These are phyloP conservation scores for Myopa tessellatipennis DNA, from an alignment of 2,888 invertebrate species.

Conservation along the genomic window DNA sequence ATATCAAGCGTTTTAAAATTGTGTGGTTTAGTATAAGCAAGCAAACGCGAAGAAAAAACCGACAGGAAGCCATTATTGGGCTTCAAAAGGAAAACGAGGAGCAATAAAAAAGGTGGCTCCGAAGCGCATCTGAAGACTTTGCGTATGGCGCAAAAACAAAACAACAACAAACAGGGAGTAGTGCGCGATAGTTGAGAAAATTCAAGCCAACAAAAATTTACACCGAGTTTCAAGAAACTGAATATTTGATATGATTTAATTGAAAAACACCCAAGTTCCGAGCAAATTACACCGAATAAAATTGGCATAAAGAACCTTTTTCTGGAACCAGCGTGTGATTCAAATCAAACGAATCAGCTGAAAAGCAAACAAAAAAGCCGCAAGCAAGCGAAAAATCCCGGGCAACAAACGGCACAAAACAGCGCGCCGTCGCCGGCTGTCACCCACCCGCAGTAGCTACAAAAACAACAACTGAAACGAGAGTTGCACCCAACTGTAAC, in stretches of 20 bases:
- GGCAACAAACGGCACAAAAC: slow-evolving; percentile 28
- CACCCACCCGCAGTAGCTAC: background rate
- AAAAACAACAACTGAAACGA: slow-evolving; percentile 10
- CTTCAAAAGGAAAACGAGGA: background rate
- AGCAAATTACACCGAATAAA: background rate
- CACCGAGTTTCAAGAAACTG: background rate
- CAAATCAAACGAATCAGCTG: slow-evolving; percentile 10
- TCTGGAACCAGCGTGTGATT: slow-evolving; percentile 5
- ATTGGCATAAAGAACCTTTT: background rate
- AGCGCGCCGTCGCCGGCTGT: slow-evolving; percentile 30
- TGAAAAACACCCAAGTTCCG: background rate
- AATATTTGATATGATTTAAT: background rate
- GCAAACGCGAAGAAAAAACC: background rate
- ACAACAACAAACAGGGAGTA: background rate
- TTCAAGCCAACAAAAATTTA: background rate
- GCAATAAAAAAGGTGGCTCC: slow-evolving; percentile 25
- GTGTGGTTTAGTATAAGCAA: background rate
- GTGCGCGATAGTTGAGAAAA: background rate
- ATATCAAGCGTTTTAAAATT: background rate
- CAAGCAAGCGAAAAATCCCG: slow-evolving; percentile 31
- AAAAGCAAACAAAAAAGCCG: slow-evolving; percentile 29
- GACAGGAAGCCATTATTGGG: slow-evolving; percentile 27
- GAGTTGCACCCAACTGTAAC: background rate
- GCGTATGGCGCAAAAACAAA: slow-evolving; percentile 6
- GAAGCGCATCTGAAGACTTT: slow-evolving; percentile 15